Conservation (phyloP, 2,113 vertebrate genomes). For the Sinocyclocheilus maitianheensis region DNA sequence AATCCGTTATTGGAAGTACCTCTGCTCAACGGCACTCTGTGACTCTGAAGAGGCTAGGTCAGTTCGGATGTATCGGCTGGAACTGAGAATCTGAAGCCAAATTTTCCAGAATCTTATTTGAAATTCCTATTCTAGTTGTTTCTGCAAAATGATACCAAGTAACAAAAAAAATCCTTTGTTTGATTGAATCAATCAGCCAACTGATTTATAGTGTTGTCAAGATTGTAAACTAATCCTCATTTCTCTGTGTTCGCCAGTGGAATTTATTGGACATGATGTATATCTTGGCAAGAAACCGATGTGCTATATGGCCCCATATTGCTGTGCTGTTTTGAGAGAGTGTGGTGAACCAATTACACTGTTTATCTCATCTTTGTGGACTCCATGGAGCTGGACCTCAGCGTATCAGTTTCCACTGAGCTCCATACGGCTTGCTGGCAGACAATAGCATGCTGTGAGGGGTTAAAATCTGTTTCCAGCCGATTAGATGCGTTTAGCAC, state of each 20-base stretch:
- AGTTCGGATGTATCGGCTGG: neutral
- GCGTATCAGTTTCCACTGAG: slow-evolving; percentile 34
- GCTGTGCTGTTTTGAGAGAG: slow-evolving; percentile 1
- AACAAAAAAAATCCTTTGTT: slow-evolving; percentile 5
- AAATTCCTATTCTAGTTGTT: neutral
- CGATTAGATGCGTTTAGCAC: slow-evolving; percentile 28
- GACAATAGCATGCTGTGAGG: slow-evolving; percentile 16
- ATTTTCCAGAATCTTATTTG: neutral
- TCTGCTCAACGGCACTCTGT: neutral
- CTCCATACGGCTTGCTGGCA: neutral
- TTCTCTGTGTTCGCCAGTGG: neutral
- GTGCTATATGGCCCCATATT: slow-evolving; percentile 10
- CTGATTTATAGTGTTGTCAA: slow-evolving; percentile 12
- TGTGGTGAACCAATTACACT: slow-evolving; percentile 23
- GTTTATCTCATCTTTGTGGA: slow-evolving; percentile 21
- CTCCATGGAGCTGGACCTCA: neutral
- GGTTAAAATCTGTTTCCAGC: slow-evolving; percentile 27
- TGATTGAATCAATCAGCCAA: slow-evolving; percentile 10
- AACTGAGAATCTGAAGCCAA: neutral
- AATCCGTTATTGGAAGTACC: slow-evolving; percentile 1
- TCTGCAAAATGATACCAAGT: neutral
- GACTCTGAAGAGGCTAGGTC: neutral
- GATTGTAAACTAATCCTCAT: slow-evolving; percentile 14
- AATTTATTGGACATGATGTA: slow-evolving; percentile 35
- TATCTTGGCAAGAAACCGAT: neutral